A percentile compares a stretch with the other conserved stretches of the same genome.
Conservation (phyloP, 2,888 invertebrate genomes). For the Agrotis ipsilon region DNA sequence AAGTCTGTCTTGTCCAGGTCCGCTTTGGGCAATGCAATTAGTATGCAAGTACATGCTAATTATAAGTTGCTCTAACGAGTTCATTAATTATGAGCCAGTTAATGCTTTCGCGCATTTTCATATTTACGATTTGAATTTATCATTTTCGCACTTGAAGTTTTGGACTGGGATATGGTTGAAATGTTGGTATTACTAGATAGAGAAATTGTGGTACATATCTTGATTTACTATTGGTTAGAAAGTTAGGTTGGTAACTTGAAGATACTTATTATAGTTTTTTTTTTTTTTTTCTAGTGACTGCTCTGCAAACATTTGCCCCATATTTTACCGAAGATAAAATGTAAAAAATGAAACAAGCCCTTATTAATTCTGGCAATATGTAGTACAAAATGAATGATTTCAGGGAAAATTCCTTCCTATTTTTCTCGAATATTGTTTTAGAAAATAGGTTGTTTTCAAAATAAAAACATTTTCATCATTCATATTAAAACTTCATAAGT, state of each 20-base stretch:
- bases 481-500: constrained; percentile 42
- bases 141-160: constrained; percentile 42
- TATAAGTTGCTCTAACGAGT: constrained; percentile 49
- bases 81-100: constrained; percentile 58
- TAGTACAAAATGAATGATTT: too few species aligned
- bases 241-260: too few species aligned
- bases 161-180: constrained; percentile 1
- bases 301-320: too few species aligned
- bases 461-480: constrained; percentile 1
- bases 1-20: constrained; percentile 45
- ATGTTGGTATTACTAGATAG: not conserved
- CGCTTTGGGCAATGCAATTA: constrained; percentile 55
- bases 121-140: constrained; percentile 60
- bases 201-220: not conserved
- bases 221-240: not conserved
- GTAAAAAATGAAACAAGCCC: too few species aligned
- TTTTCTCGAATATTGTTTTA: not conserved
- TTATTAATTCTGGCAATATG: too few species aligned
- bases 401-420: too few species aligned
- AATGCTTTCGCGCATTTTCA: constrained; percentile 50
- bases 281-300: too few species aligned
- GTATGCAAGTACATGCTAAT: constrained; percentile 60
- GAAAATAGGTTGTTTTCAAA: not conserved
- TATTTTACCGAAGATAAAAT: too few species aligned
- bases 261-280: not conserved